Base-by-base conservation (phyloP, 2,888 invertebrate species). In the Philopedon plagiatum region DNA sequence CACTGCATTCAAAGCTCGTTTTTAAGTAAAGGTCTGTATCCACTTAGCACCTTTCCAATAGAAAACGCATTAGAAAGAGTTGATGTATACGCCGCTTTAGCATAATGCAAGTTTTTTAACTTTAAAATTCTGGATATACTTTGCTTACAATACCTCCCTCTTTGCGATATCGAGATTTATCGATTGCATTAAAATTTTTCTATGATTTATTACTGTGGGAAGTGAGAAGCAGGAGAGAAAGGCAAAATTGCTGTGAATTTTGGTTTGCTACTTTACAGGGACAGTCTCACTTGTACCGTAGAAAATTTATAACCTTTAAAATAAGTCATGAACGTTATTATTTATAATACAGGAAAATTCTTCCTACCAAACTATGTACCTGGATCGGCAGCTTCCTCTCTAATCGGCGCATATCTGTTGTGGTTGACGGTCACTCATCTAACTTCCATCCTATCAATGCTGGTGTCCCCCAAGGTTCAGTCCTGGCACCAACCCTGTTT, bases 101-200 rank as follows among this genome's bases (percentile, higher is more conserved):
- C n/a, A 18, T 9, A 11, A 29, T 39, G 49, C 26, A 13, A 13
- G 23, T 58, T 68, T 68, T 62, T 46, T n/a, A 62, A 37, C 51
- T 60, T 51, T 49, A 23, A 67, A 60, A 61, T 67, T 60, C 46
- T 19, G 23, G 21, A 67, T 54, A 51, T 29, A 58, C 54, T 51
- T 29, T 61, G 34, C 56, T 5, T 18, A 15, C 49, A 46, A 46
- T 39, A 37, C 13, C 21, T 19, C 46, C 39, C 44, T 37, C 29
- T 32, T 51, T 62, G 29, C 58, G 1, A 23, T 29, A 39, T 49
- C 21, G 21, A 54, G 63, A 70, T 70, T 70, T 70, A 70, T 70
- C 57, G 70, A 63, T 58, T 57, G 57, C 63, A 70, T 70, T 63
- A 70, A 63, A 54, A 51, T 54, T 61, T 69, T 54, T 60, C 39